Evolutionary conservation across 2,113 vertebrate genomes (phyloP).

Genomic region (Maccullochella peelii): DNA sequence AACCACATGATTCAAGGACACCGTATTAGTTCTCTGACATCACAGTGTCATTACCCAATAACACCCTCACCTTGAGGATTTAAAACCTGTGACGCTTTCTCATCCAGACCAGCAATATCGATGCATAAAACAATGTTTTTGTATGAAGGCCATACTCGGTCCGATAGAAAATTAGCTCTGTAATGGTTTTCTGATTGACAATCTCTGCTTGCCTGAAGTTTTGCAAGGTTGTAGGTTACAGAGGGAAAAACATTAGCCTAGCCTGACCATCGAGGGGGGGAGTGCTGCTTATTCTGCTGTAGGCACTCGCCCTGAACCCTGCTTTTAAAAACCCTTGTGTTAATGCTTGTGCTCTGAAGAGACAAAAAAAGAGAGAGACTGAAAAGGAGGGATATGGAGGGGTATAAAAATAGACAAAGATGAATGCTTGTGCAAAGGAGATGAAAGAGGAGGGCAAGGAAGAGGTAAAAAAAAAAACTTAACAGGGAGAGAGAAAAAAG

Average conservation of each 20-base stretch:
- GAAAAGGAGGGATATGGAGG: neutral
- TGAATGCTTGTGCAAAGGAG: conserved; percentile 19
- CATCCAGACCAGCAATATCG: conserved; percentile 23
- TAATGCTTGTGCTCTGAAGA: conserved; percentile 51
- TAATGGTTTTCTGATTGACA: conserved; percentile 61
- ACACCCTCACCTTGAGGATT: conserved; percentile 19
- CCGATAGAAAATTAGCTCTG: conserved; percentile 82
- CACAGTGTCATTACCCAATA: conserved; percentile 64
- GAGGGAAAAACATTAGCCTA: conserved; percentile 26
- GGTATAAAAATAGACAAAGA: conserved; percentile 32
- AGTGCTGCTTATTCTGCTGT: conserved; percentile 16
- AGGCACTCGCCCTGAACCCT: conserved; percentile 42
- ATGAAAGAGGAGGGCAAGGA: neutral
- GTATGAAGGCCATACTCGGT: conserved; percentile 76
- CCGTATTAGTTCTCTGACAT: conserved; percentile 65
- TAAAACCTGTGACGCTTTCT: conserved; percentile 38
- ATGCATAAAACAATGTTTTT: conserved; percentile 66
- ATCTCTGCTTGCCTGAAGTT: conserved; percentile 51
- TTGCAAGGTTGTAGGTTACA: conserved; percentile 47
- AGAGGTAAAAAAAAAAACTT: no score
- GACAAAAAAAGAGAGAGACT: neutral
- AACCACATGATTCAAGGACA: conserved; percentile 56
- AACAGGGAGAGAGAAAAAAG: neutral
- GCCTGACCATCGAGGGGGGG: neutral
- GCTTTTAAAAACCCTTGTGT: conserved; percentile 30